phyloP scores from a whole-genome alignment of 2,797 vertebrate species.

The Echiichthys vipera region DNA sequence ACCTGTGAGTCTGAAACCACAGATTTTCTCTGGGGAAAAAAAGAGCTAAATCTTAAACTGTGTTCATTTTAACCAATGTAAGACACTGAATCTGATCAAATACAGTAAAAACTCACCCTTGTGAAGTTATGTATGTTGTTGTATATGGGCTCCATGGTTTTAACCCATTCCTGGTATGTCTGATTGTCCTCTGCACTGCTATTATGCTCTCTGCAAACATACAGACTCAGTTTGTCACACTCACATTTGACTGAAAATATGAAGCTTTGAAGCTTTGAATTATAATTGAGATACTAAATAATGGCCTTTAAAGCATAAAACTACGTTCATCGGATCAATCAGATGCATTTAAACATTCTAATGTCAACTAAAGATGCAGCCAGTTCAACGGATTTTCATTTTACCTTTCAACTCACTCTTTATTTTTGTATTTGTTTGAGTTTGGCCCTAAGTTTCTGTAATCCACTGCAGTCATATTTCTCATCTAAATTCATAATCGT shows the following conservation, averaged over 20 bases:
- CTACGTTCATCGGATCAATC: neutral
- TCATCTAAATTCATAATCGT: neutral
- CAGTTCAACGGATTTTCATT: neutral
- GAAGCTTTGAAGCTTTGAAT: neutral
- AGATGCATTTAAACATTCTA: neutral
- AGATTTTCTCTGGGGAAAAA: conserved; percentile 59
- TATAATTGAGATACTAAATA: neutral
- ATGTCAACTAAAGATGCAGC: neutral
- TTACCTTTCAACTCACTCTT: neutral
- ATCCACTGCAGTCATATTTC: neutral
- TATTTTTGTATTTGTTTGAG: neutral
- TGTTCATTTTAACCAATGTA: neutral
- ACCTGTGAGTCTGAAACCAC: conserved; percentile 76
- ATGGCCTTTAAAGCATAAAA: neutral
- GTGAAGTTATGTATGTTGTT: conserved; percentile 65
- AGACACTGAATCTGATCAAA: neutral
- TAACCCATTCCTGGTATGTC: conserved; percentile 72
- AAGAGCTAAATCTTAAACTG: neutral
- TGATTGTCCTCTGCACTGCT: conserved; percentile 66
- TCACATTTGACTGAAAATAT: neutral
- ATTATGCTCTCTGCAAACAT: conserved; percentile 70
- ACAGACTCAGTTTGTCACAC: conserved; percentile 6
- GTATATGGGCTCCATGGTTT: conserved; percentile 78
- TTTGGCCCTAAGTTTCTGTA: neutral
- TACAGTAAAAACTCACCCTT: conserved; percentile 59